phyloP scores from a whole-genome alignment of 1,140 invertebrate species.

The Bombus pyrosoma region DNA sequence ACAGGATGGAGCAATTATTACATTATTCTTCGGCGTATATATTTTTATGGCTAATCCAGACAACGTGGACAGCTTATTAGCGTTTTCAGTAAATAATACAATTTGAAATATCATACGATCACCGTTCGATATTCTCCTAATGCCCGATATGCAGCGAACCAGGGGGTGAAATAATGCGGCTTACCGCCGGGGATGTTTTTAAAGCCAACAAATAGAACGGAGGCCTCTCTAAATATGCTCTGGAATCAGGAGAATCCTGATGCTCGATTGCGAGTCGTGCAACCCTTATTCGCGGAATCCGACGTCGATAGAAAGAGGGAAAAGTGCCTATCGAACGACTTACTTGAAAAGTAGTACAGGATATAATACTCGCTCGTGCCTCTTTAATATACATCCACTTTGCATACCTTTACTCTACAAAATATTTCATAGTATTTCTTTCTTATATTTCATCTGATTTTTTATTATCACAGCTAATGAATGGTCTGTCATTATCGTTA shows the following conservation, averaged over 20 bases:
- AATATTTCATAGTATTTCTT: too few relatives aligned
- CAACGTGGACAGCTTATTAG: not conserved
- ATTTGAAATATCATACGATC: not conserved
- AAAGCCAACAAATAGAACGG: slow-evolving; percentile 68
- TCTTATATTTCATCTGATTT: too few relatives aligned
- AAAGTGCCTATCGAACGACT: not conserved
- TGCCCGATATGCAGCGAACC: not conserved
- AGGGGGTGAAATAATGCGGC: slow-evolving; percentile 4
- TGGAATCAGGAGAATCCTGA: slow-evolving; percentile 58
- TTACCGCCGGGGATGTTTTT: slow-evolving; percentile 36
- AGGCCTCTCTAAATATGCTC: slow-evolving; percentile 69
- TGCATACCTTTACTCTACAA: too few relatives aligned
- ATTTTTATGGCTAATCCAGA: too few relatives aligned
- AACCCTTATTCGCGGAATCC: slow-evolving; percentile 40
- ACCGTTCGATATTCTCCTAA: not conserved
- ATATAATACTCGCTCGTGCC: not conserved
- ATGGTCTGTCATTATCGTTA: too few relatives aligned
- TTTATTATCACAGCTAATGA: too few relatives aligned
- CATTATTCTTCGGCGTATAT: too few relatives aligned
- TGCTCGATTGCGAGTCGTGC: slow-evolving; percentile 41
- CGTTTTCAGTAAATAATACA: not conserved
- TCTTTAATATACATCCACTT: not conserved
- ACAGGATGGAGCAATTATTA: too few relatives aligned
- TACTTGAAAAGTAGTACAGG: not conserved
- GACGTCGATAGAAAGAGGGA: not conserved